Base-by-base conservation (phyloP, 2,888 invertebrate genomes). In the Hirudinaria manillensis region DNA sequence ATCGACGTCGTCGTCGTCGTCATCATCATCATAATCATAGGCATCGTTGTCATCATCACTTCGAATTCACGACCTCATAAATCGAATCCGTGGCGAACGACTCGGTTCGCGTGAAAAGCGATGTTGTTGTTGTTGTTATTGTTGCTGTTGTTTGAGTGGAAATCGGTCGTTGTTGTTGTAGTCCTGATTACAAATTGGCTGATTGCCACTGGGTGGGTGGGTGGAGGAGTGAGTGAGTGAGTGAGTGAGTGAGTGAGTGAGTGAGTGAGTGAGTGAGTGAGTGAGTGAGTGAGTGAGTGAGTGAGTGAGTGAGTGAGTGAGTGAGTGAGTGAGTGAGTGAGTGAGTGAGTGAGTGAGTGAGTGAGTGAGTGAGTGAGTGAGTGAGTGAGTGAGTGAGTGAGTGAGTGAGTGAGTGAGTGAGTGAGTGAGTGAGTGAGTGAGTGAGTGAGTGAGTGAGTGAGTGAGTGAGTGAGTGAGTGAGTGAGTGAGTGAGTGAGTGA, bases 161-260 rank as follows among this genome's bases (percentile, higher is more conserved):
- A 16, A 16, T 45, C 16, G n/a, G 10, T 45, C 1, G 45, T 7
- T 45, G 45, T 45, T 45, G 45, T 45, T 45, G 45, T 45, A 45
- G 13, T 16, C 16, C 6, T 45, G 45, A 45, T 45, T 10, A 45
- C 45, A 45, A 45, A 45, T 45, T 45, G 10, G 10, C 61, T 29
- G 3, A 13, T 61, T 2, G 3, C 13, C 16, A 53, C 53, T 21
- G 21, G 21, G 16, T 53, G 53, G 21, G 21, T 65, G 66, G 24
- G 24, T 65, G 66, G 24, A 65, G 10, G 66, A 65, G 24, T 65
- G 66, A 65, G 24, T 65, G 66, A 65, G 24, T 65, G 27, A 65
- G 24, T 65, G 53, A 53, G 21, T 53, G 53, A 53, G 21, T 53
- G 53, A 53, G 21, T 53, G 53, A 53, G 21, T 53, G 53, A 53